Evolutionary conservation across 2,888 invertebrate species (phyloP).

Genomic region (Ophion ventricosus): DNA sequence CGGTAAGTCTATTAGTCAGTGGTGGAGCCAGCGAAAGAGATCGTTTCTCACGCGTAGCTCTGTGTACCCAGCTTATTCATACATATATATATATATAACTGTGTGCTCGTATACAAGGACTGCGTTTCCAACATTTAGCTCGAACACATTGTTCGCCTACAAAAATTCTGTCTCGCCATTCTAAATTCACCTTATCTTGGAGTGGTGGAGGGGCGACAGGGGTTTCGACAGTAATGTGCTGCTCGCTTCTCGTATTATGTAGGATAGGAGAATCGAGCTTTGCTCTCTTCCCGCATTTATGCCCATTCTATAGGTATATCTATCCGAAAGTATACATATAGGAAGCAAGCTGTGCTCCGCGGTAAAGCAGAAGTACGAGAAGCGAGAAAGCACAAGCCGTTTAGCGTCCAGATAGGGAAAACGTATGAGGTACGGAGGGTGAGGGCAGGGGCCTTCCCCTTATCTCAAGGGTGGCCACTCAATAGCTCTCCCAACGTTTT

Average conservation of each 20-base stretch:
- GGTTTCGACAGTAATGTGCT: conserved; percentile 82
- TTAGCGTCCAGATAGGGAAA: conserved; percentile 83
- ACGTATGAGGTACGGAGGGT: conserved; percentile 81
- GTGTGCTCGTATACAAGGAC: not conserved
- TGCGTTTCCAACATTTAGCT: conserved; percentile 36
- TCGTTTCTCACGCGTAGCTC: conserved; percentile 38
- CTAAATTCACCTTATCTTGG: conserved; percentile 82
- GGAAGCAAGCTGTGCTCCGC: conserved; percentile 3
- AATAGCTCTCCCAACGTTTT: conserved; percentile 77
- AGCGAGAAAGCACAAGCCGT: conserved; percentile 74
- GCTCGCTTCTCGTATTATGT: conserved; percentile 78
- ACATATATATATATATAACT: not conserved
- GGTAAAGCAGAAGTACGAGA: conserved; percentile 49
- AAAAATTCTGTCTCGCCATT: conserved; percentile 81
- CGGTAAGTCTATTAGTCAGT: conserved; percentile 56
- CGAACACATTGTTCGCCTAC: conserved; percentile 57
- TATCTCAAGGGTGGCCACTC: conserved; percentile 83
- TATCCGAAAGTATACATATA: conserved; percentile 13
- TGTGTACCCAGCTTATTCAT: not conserved
- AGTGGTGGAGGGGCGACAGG: conserved; percentile 53
- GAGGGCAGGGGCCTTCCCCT: conserved; percentile 76
- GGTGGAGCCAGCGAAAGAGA: conserved; percentile 40
- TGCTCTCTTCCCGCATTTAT: conserved; percentile 36
- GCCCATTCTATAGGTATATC: conserved; percentile 15
- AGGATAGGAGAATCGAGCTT: conserved; percentile 70